Evolutionary conservation across 2,113 vertebrate genomes (phyloP).

Genomic region (Tachuris rubrigastra): DNA sequence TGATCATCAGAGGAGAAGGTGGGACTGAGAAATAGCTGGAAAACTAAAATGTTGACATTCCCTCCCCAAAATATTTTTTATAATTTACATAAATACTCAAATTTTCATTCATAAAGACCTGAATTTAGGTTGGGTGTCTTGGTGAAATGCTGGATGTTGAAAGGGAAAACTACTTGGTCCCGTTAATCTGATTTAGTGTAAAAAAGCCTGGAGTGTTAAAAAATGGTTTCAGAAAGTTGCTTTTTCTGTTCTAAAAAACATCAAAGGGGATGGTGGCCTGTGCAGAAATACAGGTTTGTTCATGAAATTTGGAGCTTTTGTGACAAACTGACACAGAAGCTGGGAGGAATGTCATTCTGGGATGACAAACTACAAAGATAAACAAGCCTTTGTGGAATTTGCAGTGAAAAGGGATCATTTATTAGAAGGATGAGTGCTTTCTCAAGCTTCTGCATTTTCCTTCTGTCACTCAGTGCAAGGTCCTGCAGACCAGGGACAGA

Average conservation of each 20-base stretch:
- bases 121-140: not conserved
- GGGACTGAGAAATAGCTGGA: not conserved
- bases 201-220: not conserved
- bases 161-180: not conserved
- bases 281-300: not conserved
- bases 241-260: not conserved
- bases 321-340: not conserved
- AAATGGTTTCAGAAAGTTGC: not conserved
- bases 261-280: not conserved
- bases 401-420: not conserved
- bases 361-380: not conserved
- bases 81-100: not conserved
- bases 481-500: not conserved
- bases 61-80: not conserved
- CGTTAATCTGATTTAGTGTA: not conserved
- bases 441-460: not conserved
- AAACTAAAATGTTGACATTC: not conserved
- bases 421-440: not conserved
- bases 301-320: not conserved
- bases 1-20: not conserved
- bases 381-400: slow-evolving; percentile 5
- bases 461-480: not conserved
- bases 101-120: not conserved
- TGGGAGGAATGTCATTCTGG: not conserved
- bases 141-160: not conserved